Conservation (phyloP, 2,888 invertebrate species). For the Nysson spinosus region DNA sequence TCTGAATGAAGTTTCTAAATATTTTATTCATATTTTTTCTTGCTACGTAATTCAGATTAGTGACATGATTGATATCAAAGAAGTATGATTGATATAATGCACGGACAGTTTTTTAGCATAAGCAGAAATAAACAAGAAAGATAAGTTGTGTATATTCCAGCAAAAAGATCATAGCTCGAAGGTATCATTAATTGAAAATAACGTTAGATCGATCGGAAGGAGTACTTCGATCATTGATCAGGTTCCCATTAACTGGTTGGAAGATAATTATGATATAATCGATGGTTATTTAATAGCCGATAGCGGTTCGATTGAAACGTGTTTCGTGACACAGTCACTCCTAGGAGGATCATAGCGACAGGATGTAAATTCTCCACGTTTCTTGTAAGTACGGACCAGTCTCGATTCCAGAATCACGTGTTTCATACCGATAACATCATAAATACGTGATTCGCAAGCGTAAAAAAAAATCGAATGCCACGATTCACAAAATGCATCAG, state of each 20-base stretch:
- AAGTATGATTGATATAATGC: too few relatives aligned
- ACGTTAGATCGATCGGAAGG: too few relatives aligned
- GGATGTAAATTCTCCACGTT: conserved; percentile 22
- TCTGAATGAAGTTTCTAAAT: too few relatives aligned
- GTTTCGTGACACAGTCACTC: conserved; percentile 19
- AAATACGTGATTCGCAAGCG: conserved; percentile 8
- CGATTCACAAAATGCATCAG: not conserved
- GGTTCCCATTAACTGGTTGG: not conserved
- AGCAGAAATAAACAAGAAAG: too few relatives aligned
- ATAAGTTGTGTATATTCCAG: too few relatives aligned
- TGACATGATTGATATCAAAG: too few relatives aligned
- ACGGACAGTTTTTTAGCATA: too few relatives aligned
- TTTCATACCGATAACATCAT: conserved; percentile 3
- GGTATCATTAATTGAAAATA: too few relatives aligned
- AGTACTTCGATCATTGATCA: not conserved
- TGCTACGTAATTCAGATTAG: too few relatives aligned
- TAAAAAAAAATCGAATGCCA: conserved; percentile 1
- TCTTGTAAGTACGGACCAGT: conserved; percentile 6
- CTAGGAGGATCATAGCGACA: conserved; percentile 11
- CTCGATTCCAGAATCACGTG: conserved; percentile 25
- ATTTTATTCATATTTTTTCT: too few relatives aligned
- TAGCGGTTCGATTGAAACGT: conserved; percentile 6
- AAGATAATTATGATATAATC: conserved; percentile 25
- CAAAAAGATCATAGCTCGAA: too few relatives aligned
- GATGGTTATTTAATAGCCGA: conserved; percentile 15